Evolutionary conservation across 2,888 invertebrate genomes (phyloP).

Genomic region (Caenorhabditis uteleia): DNA sequence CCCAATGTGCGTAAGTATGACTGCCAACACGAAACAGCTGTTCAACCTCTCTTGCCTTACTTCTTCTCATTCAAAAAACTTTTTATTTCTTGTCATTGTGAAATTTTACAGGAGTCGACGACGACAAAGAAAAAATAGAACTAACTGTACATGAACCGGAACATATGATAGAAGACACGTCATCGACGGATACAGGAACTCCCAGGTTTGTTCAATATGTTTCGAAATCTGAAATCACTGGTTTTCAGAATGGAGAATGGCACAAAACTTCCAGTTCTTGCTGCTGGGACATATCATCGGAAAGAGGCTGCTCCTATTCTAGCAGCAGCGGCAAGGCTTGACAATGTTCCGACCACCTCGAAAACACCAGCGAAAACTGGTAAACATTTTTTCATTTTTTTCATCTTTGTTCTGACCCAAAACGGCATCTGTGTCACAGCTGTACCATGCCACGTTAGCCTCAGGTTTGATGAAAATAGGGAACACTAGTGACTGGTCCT

Average conservation of each 20-base stretch:
- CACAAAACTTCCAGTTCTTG: constrained; percentile 26
- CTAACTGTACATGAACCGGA: not conserved
- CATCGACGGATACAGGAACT: constrained; percentile 22
- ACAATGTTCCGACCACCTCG: not conserved
- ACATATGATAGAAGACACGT: constrained; percentile 7
- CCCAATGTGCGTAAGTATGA: no score
- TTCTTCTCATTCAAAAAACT: no score
- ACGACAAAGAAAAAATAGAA: not conserved
- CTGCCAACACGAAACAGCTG: no score
- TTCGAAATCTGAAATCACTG: not conserved
- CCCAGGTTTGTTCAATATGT: not conserved
- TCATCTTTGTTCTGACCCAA: no score
- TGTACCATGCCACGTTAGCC: no score
- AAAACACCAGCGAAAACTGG: not conserved
- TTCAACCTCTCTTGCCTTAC: no score
- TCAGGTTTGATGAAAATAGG: no score
- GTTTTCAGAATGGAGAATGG: not conserved
- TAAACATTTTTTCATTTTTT: not conserved
- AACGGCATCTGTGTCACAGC: no score
- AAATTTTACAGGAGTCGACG: no score
- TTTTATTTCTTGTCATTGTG: no score
- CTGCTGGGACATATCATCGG: constrained; percentile 35
- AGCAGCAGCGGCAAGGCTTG: constrained; percentile 21
- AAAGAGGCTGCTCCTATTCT: constrained; percentile 39
- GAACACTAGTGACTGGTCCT: no score